Base-by-base conservation (phyloP, 2,797 vertebrate species). In the Sphaeramia orbicularis region DNA sequence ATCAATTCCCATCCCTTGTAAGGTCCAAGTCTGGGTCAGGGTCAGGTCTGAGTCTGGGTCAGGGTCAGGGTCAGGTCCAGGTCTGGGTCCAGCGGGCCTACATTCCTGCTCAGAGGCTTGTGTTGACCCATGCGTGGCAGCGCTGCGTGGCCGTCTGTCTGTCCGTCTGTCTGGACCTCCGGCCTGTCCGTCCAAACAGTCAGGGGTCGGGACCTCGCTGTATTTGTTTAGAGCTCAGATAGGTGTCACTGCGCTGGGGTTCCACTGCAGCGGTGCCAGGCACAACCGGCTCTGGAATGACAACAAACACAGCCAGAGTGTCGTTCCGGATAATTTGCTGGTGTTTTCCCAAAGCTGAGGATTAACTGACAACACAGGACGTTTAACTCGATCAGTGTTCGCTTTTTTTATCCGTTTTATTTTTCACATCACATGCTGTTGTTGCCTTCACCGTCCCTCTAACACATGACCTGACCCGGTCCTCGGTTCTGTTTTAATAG, bases 121-220 rank as follows among this genome's bases (percentile, higher is more conserved):
- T 96, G 82, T 89, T 89, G 76, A 86, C 88, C 64, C 38, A 73
- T 85, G 83, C 86, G 86, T 89, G 87, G 93, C 92, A 83, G 92
- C 19, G 21, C 94, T 70, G 84, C 81, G 89, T 87, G 88, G 84
- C n/a, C n/a, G n/a, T n/a, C n/a, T n/a, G n/a, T n/a, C n/a, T n/a
- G n/a, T n/a, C n/a, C n/a, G n/a, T n/a, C 92, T 48, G 95, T 96
- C 95, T 96, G 95, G 94, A 92, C 93, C 78, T 78, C 88, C 86
- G 70, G 90, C 91, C 92, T 92, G 93, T 81, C 78, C 96, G 96
- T 95, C 92, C 94, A 97, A 97, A 97, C 96, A 96, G 86, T 89
- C 65, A 55, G 86, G 94, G 96, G 95, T 95, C 94, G 92, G 93
- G 95, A 94, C 95, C 84, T 93, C 67, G 42, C 72, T 72, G 77